Evolutionary conservation across 2,888 invertebrate species (phyloP).

Genomic region (Caenorhabditis sp.): DNA sequence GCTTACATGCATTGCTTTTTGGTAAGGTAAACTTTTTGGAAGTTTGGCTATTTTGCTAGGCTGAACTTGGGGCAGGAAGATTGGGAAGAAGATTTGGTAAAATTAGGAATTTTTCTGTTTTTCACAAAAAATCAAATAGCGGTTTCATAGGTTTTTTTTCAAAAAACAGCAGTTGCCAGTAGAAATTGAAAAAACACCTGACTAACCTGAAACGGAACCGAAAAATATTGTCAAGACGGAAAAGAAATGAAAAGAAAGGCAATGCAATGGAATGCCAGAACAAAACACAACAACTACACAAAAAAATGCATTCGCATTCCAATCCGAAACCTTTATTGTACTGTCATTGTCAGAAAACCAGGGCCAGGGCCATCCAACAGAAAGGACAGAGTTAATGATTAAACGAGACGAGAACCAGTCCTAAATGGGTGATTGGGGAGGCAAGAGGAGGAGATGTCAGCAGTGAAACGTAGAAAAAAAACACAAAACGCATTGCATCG

Average conservation of each 20-base stretch:
- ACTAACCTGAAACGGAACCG: not conserved
- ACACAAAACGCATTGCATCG: constrained; percentile 8
- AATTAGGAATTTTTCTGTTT: no score
- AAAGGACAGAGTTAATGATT: constrained; percentile 60
- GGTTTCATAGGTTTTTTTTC: no score
- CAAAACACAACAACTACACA: constrained; percentile 1
- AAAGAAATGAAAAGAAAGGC: not conserved
- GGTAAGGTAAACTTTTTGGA: not conserved
- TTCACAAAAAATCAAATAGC: no score
- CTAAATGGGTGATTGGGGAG: no score
- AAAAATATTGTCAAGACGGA: no score
- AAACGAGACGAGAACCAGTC: constrained; percentile 58
- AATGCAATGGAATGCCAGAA: not conserved
- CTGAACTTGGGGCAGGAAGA: no score
- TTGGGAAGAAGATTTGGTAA: no score
- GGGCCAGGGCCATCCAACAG: no score
- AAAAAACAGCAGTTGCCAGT: no score
- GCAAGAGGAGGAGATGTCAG: not conserved
- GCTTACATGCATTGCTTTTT: constrained; percentile 26
- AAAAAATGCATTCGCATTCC: no score
- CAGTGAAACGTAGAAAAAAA: constrained; percentile 37
- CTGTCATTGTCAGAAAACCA: no score
- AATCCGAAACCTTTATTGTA: not conserved
- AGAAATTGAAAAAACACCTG: not conserved
- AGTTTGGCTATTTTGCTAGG: no score